Conservation (phyloP, 1,140 invertebrate genomes). For the Pogonus chalceus region DNA sequence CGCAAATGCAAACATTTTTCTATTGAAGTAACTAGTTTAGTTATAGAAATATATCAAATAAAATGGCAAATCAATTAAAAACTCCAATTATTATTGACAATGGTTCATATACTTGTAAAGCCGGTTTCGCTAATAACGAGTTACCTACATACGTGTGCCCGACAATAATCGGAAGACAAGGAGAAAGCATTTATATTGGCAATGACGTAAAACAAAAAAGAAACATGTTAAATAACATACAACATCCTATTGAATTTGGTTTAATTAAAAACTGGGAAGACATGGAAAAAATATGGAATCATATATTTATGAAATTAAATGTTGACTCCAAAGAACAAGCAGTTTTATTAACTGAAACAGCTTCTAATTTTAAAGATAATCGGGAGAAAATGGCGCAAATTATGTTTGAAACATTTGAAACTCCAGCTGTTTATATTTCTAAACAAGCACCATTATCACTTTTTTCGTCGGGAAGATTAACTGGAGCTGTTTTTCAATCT, state of each 20-base stretch:
- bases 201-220: constrained; percentile 74
- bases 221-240: constrained; percentile 64
- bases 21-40: too few relatives aligned
- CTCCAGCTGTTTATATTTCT: constrained; percentile 68
- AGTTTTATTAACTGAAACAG: constrained; percentile 75
- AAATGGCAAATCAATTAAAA: too few relatives aligned
- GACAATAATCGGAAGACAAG: too few relatives aligned
- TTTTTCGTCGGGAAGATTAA: constrained; percentile 73
- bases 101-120: too few relatives aligned
- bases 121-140: too few relatives aligned
- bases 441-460: constrained; percentile 74
- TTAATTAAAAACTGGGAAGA: constrained; percentile 80
- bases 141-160: too few relatives aligned
- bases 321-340: constrained; percentile 83
- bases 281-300: constrained; percentile 78
- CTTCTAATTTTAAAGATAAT: constrained; percentile 72
- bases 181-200: too few relatives aligned
- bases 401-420: constrained; percentile 75
- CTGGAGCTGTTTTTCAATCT: constrained; percentile 70
- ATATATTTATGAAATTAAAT: constrained; percentile 74
- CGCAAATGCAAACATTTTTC: too few relatives aligned
- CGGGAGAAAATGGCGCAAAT: constrained; percentile 74
- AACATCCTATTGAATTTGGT: constrained; percentile 75
- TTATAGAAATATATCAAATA: too few relatives aligned
- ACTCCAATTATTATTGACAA: too few relatives aligned